phyloP scores from a whole-genome alignment of 2,888 invertebrate species.

The Eilema caniola region DNA sequence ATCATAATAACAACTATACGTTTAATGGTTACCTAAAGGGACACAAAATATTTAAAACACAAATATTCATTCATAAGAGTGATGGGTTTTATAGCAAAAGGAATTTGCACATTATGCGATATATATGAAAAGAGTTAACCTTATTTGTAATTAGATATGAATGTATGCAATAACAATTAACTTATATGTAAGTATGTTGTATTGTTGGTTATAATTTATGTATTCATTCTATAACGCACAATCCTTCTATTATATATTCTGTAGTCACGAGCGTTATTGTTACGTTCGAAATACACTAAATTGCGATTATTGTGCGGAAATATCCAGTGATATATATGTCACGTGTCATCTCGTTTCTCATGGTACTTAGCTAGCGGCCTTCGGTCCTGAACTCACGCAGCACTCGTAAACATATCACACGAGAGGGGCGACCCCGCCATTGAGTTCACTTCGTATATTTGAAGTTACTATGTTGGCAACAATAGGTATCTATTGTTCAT shows the following conservation, averaged over 20 bases:
- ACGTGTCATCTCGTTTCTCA: conserved; percentile 14
- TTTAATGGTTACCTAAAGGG: background rate
- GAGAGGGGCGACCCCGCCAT: conserved; percentile 41
- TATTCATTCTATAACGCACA: background rate
- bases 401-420: conserved; percentile 54
- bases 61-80: background rate
- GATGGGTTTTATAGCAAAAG: background rate
- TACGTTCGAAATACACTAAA: conserved; percentile 5
- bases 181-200: background rate
- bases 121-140: background rate
- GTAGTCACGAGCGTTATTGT: background rate
- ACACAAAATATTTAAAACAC: background rate
- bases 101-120: background rate
- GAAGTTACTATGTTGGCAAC: conserved; percentile 44
- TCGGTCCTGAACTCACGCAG: conserved; percentile 40
- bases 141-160: background rate
- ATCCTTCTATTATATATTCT: background rate
- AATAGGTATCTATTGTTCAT: conserved; percentile 41
- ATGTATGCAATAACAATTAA: background rate
- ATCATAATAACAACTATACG: background rate
- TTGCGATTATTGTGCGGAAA: background rate
- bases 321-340: conserved; percentile 15
- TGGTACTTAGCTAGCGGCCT: conserved; percentile 37
- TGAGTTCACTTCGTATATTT: conserved; percentile 45
- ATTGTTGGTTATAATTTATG: background rate